Evolutionary conservation across 2,797 vertebrate genomes (phyloP).

Genomic region (Otolemur crassicaudatus): DNA sequence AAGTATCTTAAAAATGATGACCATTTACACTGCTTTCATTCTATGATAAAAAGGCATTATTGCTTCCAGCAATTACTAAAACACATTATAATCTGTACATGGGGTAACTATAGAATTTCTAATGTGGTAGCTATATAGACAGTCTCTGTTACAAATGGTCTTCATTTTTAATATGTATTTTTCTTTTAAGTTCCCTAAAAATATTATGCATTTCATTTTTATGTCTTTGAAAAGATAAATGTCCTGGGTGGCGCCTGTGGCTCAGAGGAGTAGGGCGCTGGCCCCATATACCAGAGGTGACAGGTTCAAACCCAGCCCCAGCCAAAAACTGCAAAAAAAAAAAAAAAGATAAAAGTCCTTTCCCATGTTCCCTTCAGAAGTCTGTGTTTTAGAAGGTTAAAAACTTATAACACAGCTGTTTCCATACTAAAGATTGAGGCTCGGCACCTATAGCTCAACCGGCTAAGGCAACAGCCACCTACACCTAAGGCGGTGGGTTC

Average conservation of each 20-base stretch:
- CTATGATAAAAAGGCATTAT: slow-evolving; percentile 52
- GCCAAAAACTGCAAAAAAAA: too few species aligned
- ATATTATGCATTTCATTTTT: slow-evolving; percentile 71
- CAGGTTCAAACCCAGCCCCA: too few species aligned
- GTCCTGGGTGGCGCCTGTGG: neutral
- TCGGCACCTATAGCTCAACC: too few species aligned
- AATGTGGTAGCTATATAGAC: neutral
- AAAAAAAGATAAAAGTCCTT: slow-evolving; percentile 78
- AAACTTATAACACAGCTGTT: slow-evolving; percentile 83
- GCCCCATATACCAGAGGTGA: too few species aligned
- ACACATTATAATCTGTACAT: slow-evolving; percentile 53
- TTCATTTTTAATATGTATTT: slow-evolving; percentile 59
- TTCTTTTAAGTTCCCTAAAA: slow-evolving; percentile 61
- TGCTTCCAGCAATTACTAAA: slow-evolving; percentile 51
- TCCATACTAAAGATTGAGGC: slow-evolving; percentile 76
- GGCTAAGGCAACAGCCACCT: too few species aligned
- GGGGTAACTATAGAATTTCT: neutral
- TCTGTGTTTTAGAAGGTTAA: slow-evolving; percentile 79
- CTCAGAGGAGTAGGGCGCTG: too few species aligned
- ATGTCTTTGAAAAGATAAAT: slow-evolving; percentile 73
- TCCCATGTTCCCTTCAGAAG: slow-evolving; percentile 78
- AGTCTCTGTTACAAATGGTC: neutral
- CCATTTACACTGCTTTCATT: neutral
- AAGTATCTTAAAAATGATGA: neutral
- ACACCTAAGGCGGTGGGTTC: too few species aligned